phyloP scores from a whole-genome alignment of 92 coral and sea anemone genomes.

The Porites evermanni region DNA sequence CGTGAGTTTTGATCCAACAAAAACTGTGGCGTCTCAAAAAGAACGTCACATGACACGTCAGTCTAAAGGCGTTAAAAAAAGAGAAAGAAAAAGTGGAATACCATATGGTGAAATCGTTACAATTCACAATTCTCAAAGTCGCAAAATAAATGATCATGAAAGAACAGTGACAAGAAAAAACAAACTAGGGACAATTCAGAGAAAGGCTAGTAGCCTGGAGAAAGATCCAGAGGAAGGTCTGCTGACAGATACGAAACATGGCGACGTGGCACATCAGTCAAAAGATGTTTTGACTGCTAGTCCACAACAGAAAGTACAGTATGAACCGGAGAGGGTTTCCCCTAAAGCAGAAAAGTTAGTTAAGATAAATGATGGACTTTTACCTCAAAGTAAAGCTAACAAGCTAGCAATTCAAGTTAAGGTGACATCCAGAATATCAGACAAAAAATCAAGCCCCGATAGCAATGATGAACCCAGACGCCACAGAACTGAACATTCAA shows the following conservation, averaged over 20 bases:
- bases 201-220: too few relatives aligned
- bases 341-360: background rate
- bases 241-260: too few relatives aligned
- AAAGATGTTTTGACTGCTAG: background rate
- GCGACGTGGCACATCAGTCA: background rate
- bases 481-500: background rate
- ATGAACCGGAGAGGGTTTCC: background rate
- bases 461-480: background rate
- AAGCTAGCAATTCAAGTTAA: background rate
- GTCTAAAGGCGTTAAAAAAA: too few relatives aligned
- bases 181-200: too few relatives aligned
- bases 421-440: background rate
- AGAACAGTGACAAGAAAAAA: too few relatives aligned
- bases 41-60: too few relatives aligned
- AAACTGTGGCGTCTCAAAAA: too few relatives aligned
- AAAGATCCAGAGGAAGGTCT: too few relatives aligned
- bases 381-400: background rate
- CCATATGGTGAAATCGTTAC: too few relatives aligned
- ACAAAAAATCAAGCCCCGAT: background rate
- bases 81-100: too few relatives aligned
- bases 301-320: background rate
- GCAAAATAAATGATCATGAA: too few relatives aligned
- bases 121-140: too few relatives aligned
- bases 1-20: background rate
- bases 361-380: background rate